These are phyloP conservation scores for Trinorchestia longiramus DNA, from an alignment of 1,140 invertebrate species.

Conservation along the genomic window DNA sequence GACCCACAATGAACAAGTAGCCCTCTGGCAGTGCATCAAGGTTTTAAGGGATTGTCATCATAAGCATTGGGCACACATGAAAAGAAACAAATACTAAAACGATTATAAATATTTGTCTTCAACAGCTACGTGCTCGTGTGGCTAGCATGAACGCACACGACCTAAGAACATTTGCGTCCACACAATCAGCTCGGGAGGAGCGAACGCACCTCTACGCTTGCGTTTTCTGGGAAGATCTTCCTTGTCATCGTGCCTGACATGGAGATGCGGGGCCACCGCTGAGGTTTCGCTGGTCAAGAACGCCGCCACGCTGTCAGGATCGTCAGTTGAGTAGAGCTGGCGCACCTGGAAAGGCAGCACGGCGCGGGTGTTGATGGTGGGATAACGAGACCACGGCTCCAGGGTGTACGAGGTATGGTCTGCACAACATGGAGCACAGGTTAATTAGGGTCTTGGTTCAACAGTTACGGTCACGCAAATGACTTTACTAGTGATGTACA, in stretches of 20 bases:
- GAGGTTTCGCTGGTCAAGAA: slow-evolving; percentile 10
- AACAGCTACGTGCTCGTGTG: neutral
- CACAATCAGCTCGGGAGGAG: neutral
- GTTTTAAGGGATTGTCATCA: too few species aligned
- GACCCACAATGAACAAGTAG: too few species aligned
- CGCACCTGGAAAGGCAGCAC: slow-evolving; percentile 79
- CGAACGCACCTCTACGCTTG: slow-evolving; percentile 75
- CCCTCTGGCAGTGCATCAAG: too few species aligned
- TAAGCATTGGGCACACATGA: too few species aligned
- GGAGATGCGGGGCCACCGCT: neutral
- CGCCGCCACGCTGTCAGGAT: slow-evolving; percentile 73
- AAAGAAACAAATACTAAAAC: too few species aligned
- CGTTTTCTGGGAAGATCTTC: slow-evolving; percentile 75
- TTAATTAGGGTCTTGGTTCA: neutral
- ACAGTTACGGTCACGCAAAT: too few species aligned
- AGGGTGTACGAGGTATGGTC: slow-evolving; percentile 87
- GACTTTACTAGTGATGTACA: too few species aligned
- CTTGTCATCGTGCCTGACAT: slow-evolving; percentile 42
- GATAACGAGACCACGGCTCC: slow-evolving; percentile 82
- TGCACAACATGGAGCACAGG: slow-evolving; percentile 10
- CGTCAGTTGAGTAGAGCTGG: slow-evolving; percentile 76
- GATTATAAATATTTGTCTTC: neutral
- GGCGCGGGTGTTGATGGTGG: slow-evolving; percentile 74
- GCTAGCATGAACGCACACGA: neutral
- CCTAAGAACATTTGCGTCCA: neutral